Base-by-base conservation (phyloP, 2,113 vertebrate species). In the Heliornis fulica region DNA sequence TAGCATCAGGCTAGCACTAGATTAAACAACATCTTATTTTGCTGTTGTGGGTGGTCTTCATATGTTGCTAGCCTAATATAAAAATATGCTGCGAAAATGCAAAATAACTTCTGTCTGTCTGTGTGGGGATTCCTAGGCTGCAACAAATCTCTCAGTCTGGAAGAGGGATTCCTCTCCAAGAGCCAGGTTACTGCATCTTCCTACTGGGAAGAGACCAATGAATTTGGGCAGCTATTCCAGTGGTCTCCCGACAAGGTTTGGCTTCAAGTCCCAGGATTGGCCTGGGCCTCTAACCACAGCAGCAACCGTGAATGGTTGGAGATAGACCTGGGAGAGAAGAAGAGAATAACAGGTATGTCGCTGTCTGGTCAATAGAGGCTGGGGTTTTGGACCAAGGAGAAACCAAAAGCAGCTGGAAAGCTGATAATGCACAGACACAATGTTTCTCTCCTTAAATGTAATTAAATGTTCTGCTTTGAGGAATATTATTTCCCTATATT, bases 261-360 rank as follows among this genome's bases (percentile, higher is more conserved):
- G 76, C 97, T 96, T 59, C 96, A 97, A 70, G 90, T 96, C 41
- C 95, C 86, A 7, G 97, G 97, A 10, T 45, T 76, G 10, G 96
- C 97, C 6, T 98, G 98, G 98, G 98, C 97, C 23, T 95, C 97
- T 3, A 97, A 98, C 31, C 96, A 98, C 54, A 97, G 96, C 60
- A 90, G 88, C 86, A 93, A 45, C 26, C 96, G 83, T 22, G 97
- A 97, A 50, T 99, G 98, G 98, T 69, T 99, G 45, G 97, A 98
- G 91, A 98, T 99, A 82, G 98, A 99, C 95, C 94, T 99, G 48
- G 98, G 98, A 70, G 98, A 98, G 94, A 98, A 97, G 94, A 99
- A 96, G 94, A 98, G 97, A 94, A 97, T 99, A 97, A 99, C 98
- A 88, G 98, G 98, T 99, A 96, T 40, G 92, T 86, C 1, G 0